Percentiles rank a stretch among this genome's conserved stretches.
Conservation (phyloP, 1,140 invertebrate genomes). For the Zeugodacus cucurbitae region DNA sequence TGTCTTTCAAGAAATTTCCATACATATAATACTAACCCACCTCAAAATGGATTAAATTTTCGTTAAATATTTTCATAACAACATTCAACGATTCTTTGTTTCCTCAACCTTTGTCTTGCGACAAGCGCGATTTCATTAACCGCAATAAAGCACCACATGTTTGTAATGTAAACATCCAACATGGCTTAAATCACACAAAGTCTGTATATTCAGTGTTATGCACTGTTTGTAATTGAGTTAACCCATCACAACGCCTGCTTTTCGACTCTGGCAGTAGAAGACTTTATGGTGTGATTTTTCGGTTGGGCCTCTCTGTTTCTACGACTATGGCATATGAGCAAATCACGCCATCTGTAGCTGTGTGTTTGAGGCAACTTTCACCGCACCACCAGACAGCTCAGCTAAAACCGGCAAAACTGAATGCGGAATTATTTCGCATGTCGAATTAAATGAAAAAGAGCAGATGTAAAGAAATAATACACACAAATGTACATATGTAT, state of each 20-base stretch:
- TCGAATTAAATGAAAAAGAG: background rate
- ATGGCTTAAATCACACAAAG: background rate
- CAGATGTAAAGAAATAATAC: background rate
- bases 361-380: conserved; percentile 17
- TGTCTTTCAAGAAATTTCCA: too few relatives aligned
- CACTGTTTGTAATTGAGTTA: background rate
- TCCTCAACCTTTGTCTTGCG: background rate
- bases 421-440: background rate
- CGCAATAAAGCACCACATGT: background rate
- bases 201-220: background rate
- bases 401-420: background rate
- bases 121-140: background rate
- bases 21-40: too few relatives aligned
- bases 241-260: background rate
- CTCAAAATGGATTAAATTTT: too few relatives aligned
- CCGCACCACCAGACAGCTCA: background rate
- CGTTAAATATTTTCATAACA: too few relatives aligned
- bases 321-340: background rate
- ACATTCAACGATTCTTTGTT: too few relatives aligned
- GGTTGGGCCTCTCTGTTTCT: background rate
- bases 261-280: background rate
- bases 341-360: background rate
- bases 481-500: background rate
- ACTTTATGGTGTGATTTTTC: background rate
- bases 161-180: background rate